phyloP scores from a whole-genome alignment of 1,140 invertebrate species.

The Monomorium pharaonis region DNA sequence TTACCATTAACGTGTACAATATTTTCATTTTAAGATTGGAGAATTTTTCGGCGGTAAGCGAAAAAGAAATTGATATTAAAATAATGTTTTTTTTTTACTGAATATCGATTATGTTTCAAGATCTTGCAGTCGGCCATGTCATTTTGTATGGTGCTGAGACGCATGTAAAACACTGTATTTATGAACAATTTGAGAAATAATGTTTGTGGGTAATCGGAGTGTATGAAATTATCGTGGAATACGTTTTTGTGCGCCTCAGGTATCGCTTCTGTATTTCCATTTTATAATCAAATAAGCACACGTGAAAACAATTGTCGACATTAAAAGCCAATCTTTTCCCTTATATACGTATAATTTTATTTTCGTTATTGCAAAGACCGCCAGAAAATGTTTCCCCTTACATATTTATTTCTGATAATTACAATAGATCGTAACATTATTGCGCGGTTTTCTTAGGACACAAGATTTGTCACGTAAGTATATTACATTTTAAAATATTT shows the following conservation, averaged over 20 bases:
- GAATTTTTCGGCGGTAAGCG: conserved; percentile 62
- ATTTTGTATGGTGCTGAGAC: conserved; percentile 24
- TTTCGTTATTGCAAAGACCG: background rate
- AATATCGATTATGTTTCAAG: conserved; percentile 30
- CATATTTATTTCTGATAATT: background rate
- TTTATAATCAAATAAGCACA: background rate
- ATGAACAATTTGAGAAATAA: background rate
- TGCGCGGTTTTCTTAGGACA: background rate
- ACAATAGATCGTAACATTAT: background rate
- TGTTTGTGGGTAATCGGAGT: background rate
- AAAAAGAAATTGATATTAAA: background rate
- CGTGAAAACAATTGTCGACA: background rate
- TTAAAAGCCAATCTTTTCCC: background rate
- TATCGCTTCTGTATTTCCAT: background rate
- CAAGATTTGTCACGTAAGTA: background rate
- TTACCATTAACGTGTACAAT: conserved; percentile 59
- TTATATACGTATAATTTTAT: too few relatives aligned
- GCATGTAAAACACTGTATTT: background rate
- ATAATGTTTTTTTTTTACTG: background rate
- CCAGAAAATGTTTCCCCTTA: background rate
- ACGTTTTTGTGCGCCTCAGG: background rate
- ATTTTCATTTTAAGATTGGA: conserved; percentile 50
- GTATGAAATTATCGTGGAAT: conserved; percentile 7
- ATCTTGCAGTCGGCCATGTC: conserved; percentile 35
- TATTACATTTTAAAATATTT: background rate